Evolutionary conservation across 2,797 vertebrate genomes (phyloP).

Genomic region (Lagorchestes hirsutus): DNA sequence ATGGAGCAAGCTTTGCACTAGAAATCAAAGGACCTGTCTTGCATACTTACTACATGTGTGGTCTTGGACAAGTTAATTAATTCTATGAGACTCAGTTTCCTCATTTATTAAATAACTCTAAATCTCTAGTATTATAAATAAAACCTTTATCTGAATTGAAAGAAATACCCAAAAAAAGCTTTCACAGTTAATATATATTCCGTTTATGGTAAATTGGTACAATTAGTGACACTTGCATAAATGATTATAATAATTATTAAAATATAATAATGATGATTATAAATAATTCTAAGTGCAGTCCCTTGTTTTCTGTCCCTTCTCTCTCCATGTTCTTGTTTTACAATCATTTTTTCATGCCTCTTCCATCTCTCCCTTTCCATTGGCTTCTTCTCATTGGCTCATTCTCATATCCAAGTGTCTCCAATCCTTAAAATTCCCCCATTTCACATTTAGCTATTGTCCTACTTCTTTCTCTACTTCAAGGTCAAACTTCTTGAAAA

Average conservation of each 20-base stretch:
- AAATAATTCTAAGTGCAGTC: background rate
- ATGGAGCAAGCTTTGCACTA: background rate
- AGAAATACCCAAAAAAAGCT: background rate
- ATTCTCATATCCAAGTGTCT: background rate
- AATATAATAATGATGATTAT: too few species aligned
- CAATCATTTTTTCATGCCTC: background rate
- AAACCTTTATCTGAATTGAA: background rate
- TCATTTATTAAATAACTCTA: background rate
- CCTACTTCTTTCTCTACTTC: background rate
- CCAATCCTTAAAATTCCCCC: background rate
- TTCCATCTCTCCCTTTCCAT: background rate
- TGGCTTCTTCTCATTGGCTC: background rate
- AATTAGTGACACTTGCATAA: background rate
- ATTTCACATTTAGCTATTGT: background rate
- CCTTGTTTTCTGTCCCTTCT: background rate
- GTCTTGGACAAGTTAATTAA: background rate
- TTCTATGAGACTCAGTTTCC: background rate
- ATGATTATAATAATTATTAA: background rate
- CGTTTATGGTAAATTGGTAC: background rate
- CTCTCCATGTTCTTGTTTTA: background rate
- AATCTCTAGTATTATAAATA: background rate
- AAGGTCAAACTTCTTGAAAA: background rate
- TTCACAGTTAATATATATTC: background rate
- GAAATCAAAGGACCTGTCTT: background rate
- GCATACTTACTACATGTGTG: background rate